Percentiles rank a stretch among this genome's conserved stretches.
These are phyloP conservation scores for Hippocampus kuda DNA, from an alignment of 2,797 vertebrate genomes.

Conservation along the genomic window DNA sequence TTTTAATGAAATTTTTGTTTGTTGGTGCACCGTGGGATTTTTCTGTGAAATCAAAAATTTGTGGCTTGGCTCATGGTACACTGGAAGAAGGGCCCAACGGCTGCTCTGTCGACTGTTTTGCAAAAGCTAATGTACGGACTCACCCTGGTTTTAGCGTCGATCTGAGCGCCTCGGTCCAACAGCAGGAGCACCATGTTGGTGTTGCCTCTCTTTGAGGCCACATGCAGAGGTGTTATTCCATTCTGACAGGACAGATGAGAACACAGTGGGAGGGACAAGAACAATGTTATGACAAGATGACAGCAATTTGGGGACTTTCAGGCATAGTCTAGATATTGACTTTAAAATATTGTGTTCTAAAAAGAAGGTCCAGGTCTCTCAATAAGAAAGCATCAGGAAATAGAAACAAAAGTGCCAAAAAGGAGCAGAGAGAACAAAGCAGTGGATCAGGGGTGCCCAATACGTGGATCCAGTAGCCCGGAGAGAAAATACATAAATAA, in stretches of 20 bases:
- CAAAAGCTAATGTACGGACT: conserved; percentile 21
- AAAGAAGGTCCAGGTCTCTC: too few relatives aligned
- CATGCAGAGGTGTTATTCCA: conserved; percentile 92
- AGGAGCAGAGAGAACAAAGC: background rate
- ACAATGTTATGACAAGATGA: background rate
- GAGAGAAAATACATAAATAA: too few relatives aligned
- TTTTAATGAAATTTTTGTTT: background rate
- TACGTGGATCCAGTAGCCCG: too few relatives aligned
- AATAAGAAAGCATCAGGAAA: too few relatives aligned
- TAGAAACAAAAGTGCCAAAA: background rate
- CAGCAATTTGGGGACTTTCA: background rate
- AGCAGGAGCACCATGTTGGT: conserved; percentile 95
- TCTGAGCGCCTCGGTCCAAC: conserved; percentile 85
- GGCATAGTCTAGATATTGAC: background rate
- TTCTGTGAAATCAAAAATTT: background rate
- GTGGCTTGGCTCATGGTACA: background rate
- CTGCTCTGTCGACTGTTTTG: background rate
- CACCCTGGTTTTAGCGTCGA: conserved; percentile 95
- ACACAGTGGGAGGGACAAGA: conserved; percentile 9
- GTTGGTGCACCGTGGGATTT: background rate
- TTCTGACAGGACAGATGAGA: conserved; percentile 65
- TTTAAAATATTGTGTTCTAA: background rate
- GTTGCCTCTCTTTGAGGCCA: conserved; percentile 96
- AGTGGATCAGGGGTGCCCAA: too few relatives aligned
- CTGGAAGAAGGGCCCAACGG: fast-evolving